Evolutionary conservation across 1,140 invertebrate species (phyloP), one percentile per base, ranked within the genome.

Genomic region (Drosophila nebulosa): DNA sequence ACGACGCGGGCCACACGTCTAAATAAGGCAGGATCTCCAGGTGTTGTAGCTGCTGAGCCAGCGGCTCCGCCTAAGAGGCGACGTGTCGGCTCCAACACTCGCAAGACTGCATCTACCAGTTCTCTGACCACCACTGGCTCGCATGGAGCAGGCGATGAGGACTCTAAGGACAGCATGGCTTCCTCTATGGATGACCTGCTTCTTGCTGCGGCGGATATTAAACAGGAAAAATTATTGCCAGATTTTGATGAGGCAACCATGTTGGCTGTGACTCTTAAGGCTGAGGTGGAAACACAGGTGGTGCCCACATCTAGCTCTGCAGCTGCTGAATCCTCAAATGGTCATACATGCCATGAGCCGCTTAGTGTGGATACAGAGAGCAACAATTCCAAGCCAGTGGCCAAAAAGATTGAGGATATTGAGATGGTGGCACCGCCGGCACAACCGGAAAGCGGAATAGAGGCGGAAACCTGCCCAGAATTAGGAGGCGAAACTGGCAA

Each of bases 161-260:
- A 91, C 52, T 90, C 85, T 3, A 91, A 91, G 67, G 90, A 91
- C 7, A 90, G 89, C 50, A 66, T 90, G 61, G 84, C 90, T 18
- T 90, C 89, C 6, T 75, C 85, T 5, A 90, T 90, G 60, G 90
- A 91, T 51, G 90, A 91, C 21, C 50, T 80, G 39, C 50, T 88
- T 12, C 53, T 89, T 64, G 72, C 84, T 5, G 57, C 67, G 5
- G 60, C 68, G 0, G 83, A 85, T 22, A 90, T 90, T 5, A 90
- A 91, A 57, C 61, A 73, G 56, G 89, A 91, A 56, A 90, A 89
- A 35, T 26, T 85, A 0, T 65, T 58, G 3, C 55, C 72, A 4
- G 89, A 90, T 18, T 75, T 73, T 36, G 84, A 85, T 0, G 84
- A 89, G 26, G 51, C 22, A 68, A 46, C 14, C 30, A 26, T 73